phyloP scores from a whole-genome alignment of 2,797 vertebrate genomes.

The Florisuga fusca region DNA sequence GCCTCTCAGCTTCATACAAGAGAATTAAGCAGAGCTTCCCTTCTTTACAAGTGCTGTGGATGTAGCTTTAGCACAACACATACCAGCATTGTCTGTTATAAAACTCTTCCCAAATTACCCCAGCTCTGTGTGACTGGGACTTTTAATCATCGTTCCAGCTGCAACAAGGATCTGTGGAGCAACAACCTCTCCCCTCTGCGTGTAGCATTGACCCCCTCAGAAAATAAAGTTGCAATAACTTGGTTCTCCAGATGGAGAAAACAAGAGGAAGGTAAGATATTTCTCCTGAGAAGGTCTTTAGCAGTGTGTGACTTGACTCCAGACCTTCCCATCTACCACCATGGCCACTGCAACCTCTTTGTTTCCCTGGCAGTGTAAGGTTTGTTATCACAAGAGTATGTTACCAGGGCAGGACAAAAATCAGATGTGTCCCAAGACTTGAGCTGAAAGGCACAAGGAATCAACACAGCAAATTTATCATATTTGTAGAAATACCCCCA shows the following conservation, averaged over 20 bases:
- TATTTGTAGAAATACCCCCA: neutral
- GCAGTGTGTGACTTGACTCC: neutral
- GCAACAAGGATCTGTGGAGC: neutral
- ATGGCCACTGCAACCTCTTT: neutral
- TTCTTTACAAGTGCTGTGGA: no score
- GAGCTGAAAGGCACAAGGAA: neutral
- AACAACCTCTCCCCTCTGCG: neutral
- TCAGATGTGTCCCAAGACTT: neutral
- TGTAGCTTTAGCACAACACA: neutral
- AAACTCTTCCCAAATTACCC: neutral
- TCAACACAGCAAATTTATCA: accelerated
- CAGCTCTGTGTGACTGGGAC: neutral
- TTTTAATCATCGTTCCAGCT: neutral
- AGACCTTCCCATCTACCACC: neutral
- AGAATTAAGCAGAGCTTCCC: neutral
- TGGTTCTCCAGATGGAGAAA: neutral
- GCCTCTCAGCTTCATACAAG: neutral
- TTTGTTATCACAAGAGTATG: neutral
- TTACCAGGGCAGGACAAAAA: neutral
- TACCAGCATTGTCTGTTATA: neutral
- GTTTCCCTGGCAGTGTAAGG: neutral
- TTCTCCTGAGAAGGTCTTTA: neutral
- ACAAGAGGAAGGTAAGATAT: neutral
- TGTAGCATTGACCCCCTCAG: neutral
- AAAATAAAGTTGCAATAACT: neutral